Conservation (phyloP, 2,113 vertebrate species). For the Percina caprodes region DNA sequence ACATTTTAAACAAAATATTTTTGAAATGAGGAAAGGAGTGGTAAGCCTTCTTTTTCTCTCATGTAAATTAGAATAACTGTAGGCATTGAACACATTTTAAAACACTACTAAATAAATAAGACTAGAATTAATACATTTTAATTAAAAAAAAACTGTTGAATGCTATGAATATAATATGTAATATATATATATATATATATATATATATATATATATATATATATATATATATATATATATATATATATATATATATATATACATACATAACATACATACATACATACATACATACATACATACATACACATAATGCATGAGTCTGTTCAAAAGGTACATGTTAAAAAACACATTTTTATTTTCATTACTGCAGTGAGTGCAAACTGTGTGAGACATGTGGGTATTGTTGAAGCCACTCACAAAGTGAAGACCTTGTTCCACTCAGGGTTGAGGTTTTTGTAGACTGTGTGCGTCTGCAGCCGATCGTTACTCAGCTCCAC, state of each 20-base stretch:
- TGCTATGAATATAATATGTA: not conserved
- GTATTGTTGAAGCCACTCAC: slow-evolving; percentile 84
- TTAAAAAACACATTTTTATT: not conserved
- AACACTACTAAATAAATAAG: not conserved
- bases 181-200: no score
- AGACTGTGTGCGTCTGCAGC: slow-evolving; percentile 95
- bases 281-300: no score
- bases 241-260: no score
- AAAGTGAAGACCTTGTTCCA: slow-evolving; percentile 99
- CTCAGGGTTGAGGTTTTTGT: slow-evolving; percentile 97
- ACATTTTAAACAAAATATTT: not conserved
- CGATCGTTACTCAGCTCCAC: slow-evolving; percentile 98
- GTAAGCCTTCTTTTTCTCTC: not conserved
- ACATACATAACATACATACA: no score
- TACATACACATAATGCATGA: no score
- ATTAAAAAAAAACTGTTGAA: not conserved
- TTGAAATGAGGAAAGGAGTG: not conserved
- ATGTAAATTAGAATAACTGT: not conserved
- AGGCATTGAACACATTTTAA: not conserved
- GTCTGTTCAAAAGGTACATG: not conserved
- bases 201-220: no score
- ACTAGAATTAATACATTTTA: not conserved
- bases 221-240: not conserved
- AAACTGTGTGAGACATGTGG: not conserved
- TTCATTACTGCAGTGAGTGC: not conserved